Evolutionary conservation across 2,888 invertebrate species (phyloP).

Genomic region (Melitaea athalia): DNA sequence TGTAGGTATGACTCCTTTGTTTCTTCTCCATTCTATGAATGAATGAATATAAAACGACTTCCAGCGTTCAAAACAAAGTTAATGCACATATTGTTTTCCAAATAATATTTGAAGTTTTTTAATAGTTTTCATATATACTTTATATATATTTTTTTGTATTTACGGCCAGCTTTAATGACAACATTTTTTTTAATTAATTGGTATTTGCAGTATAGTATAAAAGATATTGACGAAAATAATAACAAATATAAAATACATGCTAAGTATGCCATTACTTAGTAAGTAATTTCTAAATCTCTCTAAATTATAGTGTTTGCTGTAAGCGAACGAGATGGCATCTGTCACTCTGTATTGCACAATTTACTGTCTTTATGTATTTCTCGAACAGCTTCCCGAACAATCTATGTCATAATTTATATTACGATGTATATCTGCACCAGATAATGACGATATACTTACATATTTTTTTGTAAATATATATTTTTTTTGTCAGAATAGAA

Average conservation of each 20-base stretch:
- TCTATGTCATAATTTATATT: background rate
- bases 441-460: too few relatives aligned
- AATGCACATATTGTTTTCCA: too few relatives aligned
- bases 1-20: too few relatives aligned
- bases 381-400: background rate
- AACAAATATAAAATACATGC: background rate
- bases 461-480: too few relatives aligned
- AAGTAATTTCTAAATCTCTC: background rate
- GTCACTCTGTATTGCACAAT: background rate
- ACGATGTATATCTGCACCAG: background rate
- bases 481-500: too few relatives aligned
- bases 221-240: background rate
- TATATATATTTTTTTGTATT: too few relatives aligned
- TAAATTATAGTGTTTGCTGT: background rate
- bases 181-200: background rate
- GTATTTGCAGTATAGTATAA: background rate
- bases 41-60: too few relatives aligned
- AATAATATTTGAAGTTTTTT: too few relatives aligned
- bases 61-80: too few relatives aligned
- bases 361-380: background rate
- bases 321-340: background rate
- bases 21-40: too few relatives aligned
- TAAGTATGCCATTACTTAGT: background rate
- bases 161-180: too few relatives aligned
- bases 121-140: too few relatives aligned